phyloP scores from a whole-genome alignment of 2,888 invertebrate genomes.

The Pecten maximus region DNA sequence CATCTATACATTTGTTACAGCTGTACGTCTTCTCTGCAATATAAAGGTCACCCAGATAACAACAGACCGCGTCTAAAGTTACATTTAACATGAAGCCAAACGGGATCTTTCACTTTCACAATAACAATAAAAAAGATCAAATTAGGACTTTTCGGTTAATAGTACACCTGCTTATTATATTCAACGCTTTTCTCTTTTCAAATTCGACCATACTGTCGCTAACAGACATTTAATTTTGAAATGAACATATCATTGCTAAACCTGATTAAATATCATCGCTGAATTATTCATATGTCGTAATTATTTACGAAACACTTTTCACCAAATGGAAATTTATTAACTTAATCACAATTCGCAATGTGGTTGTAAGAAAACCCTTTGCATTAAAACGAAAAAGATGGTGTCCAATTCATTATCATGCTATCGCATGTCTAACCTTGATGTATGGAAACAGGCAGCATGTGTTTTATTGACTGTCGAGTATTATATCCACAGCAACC shows the following conservation, averaged over 20 bases:
- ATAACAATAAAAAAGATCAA: neutral
- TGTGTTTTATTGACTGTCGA: neutral
- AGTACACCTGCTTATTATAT: neutral
- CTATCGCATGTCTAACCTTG: neutral
- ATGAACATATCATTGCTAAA: neutral
- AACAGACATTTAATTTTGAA: neutral
- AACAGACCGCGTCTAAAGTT: neutral
- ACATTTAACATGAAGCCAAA: slow-evolving; percentile 15
- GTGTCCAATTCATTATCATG: neutral
- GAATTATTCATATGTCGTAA: neutral
- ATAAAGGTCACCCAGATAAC: neutral
- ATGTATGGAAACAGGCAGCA: neutral
- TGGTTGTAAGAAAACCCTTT: neutral
- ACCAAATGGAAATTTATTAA: neutral
- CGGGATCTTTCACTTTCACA: neutral
- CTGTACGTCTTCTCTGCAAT: slow-evolving; percentile 86
- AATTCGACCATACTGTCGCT: neutral
- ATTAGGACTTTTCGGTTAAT: neutral
- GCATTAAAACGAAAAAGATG: neutral
- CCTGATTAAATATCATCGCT: neutral
- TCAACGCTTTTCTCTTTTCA: neutral
- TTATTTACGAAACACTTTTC: neutral
- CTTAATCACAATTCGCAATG: neutral
- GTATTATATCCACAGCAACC: neutral
- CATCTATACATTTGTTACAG: slow-evolving; percentile 89